Evolutionary conservation across 2,113 vertebrate species (phyloP).

Genomic region (Prionailurus viverrinus): DNA sequence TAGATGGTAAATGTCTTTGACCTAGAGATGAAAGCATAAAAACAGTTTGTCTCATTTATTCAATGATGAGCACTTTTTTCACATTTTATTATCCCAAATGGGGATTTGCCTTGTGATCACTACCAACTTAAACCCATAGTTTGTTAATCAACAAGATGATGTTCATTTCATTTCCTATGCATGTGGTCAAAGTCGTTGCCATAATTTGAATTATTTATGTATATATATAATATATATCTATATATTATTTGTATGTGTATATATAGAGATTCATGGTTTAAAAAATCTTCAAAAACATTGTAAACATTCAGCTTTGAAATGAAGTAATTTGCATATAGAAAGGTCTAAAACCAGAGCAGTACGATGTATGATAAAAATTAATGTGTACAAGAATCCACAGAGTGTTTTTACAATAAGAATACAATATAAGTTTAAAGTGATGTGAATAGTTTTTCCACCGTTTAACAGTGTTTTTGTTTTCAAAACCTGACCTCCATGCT

Average conservation of each 20-base stretch:
- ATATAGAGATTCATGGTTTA: neutral
- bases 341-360: neutral
- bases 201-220: neutral
- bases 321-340: neutral
- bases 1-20: neutral
- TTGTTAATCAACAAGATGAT: neutral
- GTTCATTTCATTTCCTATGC: neutral
- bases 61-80: neutral
- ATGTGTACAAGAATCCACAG: neutral
- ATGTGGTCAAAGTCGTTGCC: neutral
- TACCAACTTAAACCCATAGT: neutral
- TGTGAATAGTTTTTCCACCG: neutral
- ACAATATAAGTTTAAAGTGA: neutral
- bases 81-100: neutral
- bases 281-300: conserved; percentile 8
- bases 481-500: neutral
- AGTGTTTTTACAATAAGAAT: neutral
- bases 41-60: neutral
- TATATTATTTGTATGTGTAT: neutral
- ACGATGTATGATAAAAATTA: neutral
- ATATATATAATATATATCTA: neutral
- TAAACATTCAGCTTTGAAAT: neutral
- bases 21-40: neutral
- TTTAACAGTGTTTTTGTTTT: neutral
- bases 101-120: neutral